Base-by-base conservation (phyloP, 2,797 vertebrate genomes). In the Tauraco hartlaubi region DNA sequence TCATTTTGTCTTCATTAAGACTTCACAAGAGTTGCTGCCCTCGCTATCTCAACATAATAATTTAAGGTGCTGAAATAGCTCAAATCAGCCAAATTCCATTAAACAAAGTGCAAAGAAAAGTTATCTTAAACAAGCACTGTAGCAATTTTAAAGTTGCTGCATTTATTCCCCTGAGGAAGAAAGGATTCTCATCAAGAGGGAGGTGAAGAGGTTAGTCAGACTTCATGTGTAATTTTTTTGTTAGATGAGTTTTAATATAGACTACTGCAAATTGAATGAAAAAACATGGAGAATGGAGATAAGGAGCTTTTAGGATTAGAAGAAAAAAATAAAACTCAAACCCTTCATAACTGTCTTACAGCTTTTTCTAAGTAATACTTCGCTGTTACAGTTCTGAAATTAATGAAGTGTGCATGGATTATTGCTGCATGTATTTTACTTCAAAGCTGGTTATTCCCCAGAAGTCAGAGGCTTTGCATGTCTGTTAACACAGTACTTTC, bases 231-330 rank as follows among this genome's bases (percentile, higher is more conserved):
- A 5, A 15, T 46, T 74, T 90, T 72, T 90, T 74, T 80, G 17
- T 83, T 88, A 87, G 39, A 68, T 72, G 25, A 78, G 41, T 52
- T 85, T 92, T 79, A 73, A 89, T 43, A 74, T 79, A 58, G 48
- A 44, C 56, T 88, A 54, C 56, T 75, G 52, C 83, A 88, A 92
- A 71, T 64, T 67, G 51, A 91, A 78, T 77, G 72, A 73, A 85
- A 88, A 92, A 85, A 58, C 41, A 88, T 89, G 84, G 84, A 91
- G 69, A 88, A 75, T 23, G 9, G 39, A 89, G 95, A 94, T 97
- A 97, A 94, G 72, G 58, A 77, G 91, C 85, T 96, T 95, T 86
- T 18, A 13, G 63, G 82, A 91, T 97, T 93, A 91, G 85, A 92
- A 88, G 54, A n/a, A 67, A 85, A 80, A 93, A 94, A 67, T 63